These are phyloP conservation scores for Forficula auricularia DNA, from an alignment of 1,140 invertebrate species.

Conservation along the genomic window DNA sequence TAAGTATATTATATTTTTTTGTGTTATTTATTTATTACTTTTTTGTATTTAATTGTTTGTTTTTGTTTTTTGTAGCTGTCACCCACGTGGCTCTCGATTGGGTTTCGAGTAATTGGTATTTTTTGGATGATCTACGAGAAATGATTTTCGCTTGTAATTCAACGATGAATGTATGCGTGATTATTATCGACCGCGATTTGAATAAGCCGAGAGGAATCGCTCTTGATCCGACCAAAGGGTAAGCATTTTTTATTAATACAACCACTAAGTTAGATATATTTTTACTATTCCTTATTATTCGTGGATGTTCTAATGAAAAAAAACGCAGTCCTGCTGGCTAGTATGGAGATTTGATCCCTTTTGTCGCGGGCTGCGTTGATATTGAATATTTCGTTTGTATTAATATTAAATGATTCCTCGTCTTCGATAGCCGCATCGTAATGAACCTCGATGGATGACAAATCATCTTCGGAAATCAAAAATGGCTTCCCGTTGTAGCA, in stretches of 20 bases:
- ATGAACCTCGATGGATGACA: no score
- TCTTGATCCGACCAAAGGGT: conserved; percentile 61
- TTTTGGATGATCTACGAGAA: conserved; percentile 55
- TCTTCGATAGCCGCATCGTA: no score
- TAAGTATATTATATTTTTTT: background rate
- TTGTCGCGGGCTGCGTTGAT: no score
- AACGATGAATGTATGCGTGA: conserved; percentile 40
- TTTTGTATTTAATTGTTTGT: conserved; percentile 5
- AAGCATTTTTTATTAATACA: no score
- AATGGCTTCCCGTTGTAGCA: no score
- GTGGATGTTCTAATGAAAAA: no score
- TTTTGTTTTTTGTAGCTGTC: conserved; percentile 32
- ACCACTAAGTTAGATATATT: no score
- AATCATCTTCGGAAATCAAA: no score
- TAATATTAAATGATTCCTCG: background rate
- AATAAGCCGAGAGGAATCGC: conserved; percentile 59
- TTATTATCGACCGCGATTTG: conserved; percentile 49
- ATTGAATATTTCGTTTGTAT: no score
- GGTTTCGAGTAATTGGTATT: conserved; percentile 71
- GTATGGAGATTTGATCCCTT: no score
- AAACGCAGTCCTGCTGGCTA: no score
- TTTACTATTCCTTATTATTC: background rate
- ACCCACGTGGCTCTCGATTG: conserved; percentile 65
- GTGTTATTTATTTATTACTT: background rate
- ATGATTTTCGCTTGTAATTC: conserved; percentile 51